Evolutionary conservation across 2,797 vertebrate genomes (phyloP), one percentile per base, ranked within the genome.

Genomic region (Macroramphosus scolopax): DNA sequence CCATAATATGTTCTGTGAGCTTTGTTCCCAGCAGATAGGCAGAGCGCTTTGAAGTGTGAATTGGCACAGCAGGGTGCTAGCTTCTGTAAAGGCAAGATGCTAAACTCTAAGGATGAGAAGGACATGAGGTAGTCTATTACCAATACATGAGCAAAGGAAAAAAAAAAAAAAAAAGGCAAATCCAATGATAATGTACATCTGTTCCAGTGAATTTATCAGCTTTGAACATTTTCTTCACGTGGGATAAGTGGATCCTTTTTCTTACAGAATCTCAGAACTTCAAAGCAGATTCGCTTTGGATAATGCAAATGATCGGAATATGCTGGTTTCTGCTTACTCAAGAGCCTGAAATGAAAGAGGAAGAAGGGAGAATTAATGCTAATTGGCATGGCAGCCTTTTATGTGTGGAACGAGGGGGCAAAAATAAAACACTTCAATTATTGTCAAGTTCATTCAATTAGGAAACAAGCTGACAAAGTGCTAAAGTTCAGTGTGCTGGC

Each of bases 101-200:
- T 94, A 92, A 91, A 91, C 75, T 83, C 87, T 80, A 82, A 88
- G 85, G 89, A 93, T 92, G 89, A 91, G 87, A 85, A 87, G 89
- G 91, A 92, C 90, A 90, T 78, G 88, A 82, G 86, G 87, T 91
- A 91, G 90, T 90, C 92, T 92, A 92, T 94, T 93, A 93, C 89
- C 91, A 90, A 93, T 91, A 92, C 89, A 92, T 90, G 83, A 90
- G 91, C 89, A 91, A 87, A 86, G 52, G 72, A 87, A 83, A 73
- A 84, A 78, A 89, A 89, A 87, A 83, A 72, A 83, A 78, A 89
- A 89, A 86, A 82, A 92, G 88, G 91, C 93, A 91, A 93, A 96
- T 93, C 92, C 94, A 93, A 91, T 94, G 94, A 97, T 95, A 96
- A 95, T 95, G 91, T 96, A 95, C 93, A 96, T 97, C 93, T 97